Evolutionary conservation across 1,140 invertebrate species (phyloP).

Genomic region (Aphelinus atriplicis): DNA sequence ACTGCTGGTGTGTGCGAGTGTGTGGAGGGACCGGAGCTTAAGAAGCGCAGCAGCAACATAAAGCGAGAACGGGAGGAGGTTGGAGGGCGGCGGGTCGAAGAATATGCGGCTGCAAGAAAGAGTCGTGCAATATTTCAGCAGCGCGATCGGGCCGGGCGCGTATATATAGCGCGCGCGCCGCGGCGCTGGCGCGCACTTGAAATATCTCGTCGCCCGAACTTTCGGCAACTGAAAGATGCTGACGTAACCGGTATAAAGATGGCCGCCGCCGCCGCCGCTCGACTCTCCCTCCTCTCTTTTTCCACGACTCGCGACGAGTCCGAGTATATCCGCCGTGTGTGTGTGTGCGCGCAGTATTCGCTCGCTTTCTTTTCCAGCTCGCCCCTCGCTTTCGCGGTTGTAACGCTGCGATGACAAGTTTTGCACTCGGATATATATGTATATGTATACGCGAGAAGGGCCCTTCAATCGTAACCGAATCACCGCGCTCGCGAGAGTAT

Average conservation of each 20-base stretch:
- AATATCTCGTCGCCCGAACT: slow-evolving; percentile 61
- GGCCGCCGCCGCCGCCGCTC: slow-evolving; percentile 37
- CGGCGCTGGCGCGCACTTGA: slow-evolving; percentile 56
- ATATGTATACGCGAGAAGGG: no score
- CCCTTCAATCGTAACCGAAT: no score
- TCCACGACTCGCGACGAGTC: neutral
- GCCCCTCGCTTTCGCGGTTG: no score
- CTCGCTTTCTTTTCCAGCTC: neutral
- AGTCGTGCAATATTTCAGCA: slow-evolving; percentile 61
- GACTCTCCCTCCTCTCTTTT: neutral
- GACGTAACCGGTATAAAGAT: slow-evolving; percentile 61
- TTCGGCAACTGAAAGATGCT: slow-evolving; percentile 61
- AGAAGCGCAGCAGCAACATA: neutral
- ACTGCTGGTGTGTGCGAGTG: no score
- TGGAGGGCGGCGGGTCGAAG: slow-evolving; percentile 40
- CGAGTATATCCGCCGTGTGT: neutral
- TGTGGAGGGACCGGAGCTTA: no score
- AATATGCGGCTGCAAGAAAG: slow-evolving; percentile 59
- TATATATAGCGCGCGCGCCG: slow-evolving; percentile 31
- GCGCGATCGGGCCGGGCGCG: slow-evolving; percentile 53
- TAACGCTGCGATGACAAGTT: no score
- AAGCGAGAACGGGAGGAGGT: slow-evolving; percentile 21
- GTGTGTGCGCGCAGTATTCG: neutral
- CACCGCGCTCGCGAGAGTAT: no score
- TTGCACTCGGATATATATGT: no score